Evolutionary conservation across 2,797 vertebrate species (phyloP), one percentile per base, ranked within the genome.

Genomic region (Poeciliopsis infans): DNA sequence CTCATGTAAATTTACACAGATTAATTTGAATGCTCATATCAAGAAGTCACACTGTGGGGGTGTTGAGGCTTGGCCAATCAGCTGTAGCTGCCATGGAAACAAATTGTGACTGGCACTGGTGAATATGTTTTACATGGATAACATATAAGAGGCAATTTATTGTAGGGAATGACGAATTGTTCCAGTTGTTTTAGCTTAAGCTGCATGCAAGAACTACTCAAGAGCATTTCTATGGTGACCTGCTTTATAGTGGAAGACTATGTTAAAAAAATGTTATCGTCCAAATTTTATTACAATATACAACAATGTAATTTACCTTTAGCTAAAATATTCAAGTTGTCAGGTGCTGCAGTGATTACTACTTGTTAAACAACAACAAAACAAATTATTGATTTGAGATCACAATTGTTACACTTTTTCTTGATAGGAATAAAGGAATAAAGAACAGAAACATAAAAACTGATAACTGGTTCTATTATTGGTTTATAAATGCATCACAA

Each of bases 71-170:
- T 68, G 85, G 85, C 88, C 86, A 87, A 68, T 66, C 86, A 81
- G 68, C 47, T 72, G 13, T 59, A 1, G 87, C 86, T 94, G 83
- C 88, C 87, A 94, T 92, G 90, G 87, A 85, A 92, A 92, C 89
- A 77, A 79, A 45, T 68, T 81, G 45, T 88, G 89, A 92, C 78
- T 88, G 87, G 81, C 92, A 88, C 85, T 81, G 76, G 11, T 39
- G 51, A 85, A 77, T 55, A 33, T 82, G 76, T 87, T 82, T 79
- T 84, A 81, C 76, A 82, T 76, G 43, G 57, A 59, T 72, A 73
- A 68, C 15, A 78, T 79, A 76, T 36, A 69, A 73, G 25, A 59
- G 77, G 1, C 33, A 31, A 75, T 81, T 85, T 73, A 85, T 79
- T 78, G 66, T 88, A 75, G 79, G 83, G 85, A 74, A 82, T 81